Evolutionary conservation across 2,888 invertebrate genomes (phyloP).

Genomic region (Apamea anceps): DNA sequence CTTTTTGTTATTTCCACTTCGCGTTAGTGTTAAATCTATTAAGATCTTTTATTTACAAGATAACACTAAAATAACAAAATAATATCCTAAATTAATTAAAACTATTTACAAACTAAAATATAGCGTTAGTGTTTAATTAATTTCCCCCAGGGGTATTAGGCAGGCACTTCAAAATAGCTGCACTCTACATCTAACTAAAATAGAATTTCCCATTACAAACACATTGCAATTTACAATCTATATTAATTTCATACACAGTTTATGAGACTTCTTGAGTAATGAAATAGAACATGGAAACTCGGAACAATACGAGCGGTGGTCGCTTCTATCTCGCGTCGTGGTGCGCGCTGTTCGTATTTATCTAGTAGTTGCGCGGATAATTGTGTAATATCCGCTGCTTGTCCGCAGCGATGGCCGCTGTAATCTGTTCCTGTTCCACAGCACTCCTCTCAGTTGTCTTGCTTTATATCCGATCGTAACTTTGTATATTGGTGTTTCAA

Average conservation of each 20-base stretch:
- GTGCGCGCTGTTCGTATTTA: slow-evolving; percentile 15
- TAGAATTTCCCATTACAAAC: not conserved
- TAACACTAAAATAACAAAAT: too few species aligned
- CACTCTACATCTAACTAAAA: not conserved
- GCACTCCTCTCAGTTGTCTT: not conserved
- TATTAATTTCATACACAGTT: slow-evolving; percentile 8
- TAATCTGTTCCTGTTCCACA: slow-evolving; percentile 36
- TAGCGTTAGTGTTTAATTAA: too few species aligned
- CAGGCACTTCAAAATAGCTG: too few species aligned
- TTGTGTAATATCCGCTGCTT: slow-evolving; percentile 46
- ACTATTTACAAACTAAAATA: too few species aligned
- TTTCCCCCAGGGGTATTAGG: too few species aligned
- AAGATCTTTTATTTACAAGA: too few species aligned
- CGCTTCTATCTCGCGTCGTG: slow-evolving; percentile 19
- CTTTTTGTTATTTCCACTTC: not conserved
- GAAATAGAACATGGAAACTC: not conserved
- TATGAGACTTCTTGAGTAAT: slow-evolving; percentile 7
- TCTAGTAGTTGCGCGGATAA: slow-evolving; percentile 33
- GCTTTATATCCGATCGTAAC: not conserved
- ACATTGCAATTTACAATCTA: slow-evolving; percentile 9
- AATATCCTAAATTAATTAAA: too few species aligned
- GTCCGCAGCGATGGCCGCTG: slow-evolving; percentile 15
- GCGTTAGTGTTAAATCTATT: too few species aligned
- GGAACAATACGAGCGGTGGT: not conserved
- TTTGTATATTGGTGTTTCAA: not conserved